Evolutionary conservation across 1,140 invertebrate genomes (phyloP), one percentile per base, ranked within the genome.

Genomic region (Marisa cornuarietis): DNA sequence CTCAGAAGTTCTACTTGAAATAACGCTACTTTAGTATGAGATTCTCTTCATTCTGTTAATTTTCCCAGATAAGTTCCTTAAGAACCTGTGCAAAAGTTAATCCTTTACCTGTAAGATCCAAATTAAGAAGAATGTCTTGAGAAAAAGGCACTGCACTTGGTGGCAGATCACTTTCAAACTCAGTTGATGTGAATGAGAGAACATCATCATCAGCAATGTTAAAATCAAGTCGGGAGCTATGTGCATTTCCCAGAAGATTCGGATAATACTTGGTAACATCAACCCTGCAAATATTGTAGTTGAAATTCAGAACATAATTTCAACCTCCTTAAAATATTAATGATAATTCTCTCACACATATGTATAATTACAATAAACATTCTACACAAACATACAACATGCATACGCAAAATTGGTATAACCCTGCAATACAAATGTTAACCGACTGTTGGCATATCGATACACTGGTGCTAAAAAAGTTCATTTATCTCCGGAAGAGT

Each of bases 121-220:
- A 85, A 72, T 84, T 87, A 26, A 85, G 81, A n/a, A 88, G 78
- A 31, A 88, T 73, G 61, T 89, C 88, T 79, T 85, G 42, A 10
- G 63, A 62, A 54, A 77, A 77, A 14, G 63, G 76, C 71, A 62
- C 79, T 72, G 51, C 74, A 62, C 31, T 83, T 82, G 65, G 62
- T 73, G 54, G 80, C 26, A 26, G 63, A 72, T 83, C 87, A 26
- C 81, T 82, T 24, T 87, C 86, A 81, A 81, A 81, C 76, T 90
- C 89, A 51, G 88, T 89, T 7, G 87, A 88, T 51, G 89, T 88
- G 78, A 87, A 85, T 24, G 88, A 89, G 24, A 90, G 83, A 18
- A 83, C 83, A 79, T 90, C 89, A 83, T 90, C 89, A 79, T 88
- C 88, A 71, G 58, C 68, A 76, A 79, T 72, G 68, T 77, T 79